Evolutionary conservation across 2,113 vertebrate genomes (phyloP), one percentile per base, ranked within the genome.

Genomic region (Microcebus tavaratra): DNA sequence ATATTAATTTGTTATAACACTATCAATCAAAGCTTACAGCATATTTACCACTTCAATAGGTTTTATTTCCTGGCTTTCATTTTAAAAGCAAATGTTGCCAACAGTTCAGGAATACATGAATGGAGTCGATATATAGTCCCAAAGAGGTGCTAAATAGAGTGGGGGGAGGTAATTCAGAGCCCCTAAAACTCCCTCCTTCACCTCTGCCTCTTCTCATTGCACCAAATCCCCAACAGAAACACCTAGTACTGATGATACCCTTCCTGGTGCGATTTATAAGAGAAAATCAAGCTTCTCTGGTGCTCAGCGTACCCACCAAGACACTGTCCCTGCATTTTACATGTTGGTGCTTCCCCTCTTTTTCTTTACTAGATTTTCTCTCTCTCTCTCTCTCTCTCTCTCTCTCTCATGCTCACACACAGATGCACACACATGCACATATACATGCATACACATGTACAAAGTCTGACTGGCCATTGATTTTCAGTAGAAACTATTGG

Each of bases 21-120:
- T 39, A 39, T 88, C 57, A 81, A 73, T 96, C 79, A 89, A 57
- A 70, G 25, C 48, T 90, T 94, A 90, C 27, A n/a, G 34, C 18
- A 53, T n/a, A 87, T 39, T 96, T 94, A 10, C 21, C 75, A 95
- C n/a, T 65, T 93, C 18, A 50, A 31, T 75, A 53, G 5, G 68
- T 39, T 96, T 94, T 85, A 86, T 92, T 92, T 95, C 45, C 67
- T 94, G 42, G 5, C 8, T 27, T 97, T 96, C 50, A 29, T 93
- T 72, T 92, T 84, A 75, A 95, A 97, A 96, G 78, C 50, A 91
- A 94, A 50, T 31, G 73, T 39, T 87, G 55, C 23, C 36, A 20
- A 89, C 50, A 87, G 14, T 31, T 14, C 63, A 39, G 14, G 18
- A 78, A 17, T 12, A 8, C 42, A 25, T 70, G 21, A n/a, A 14